Conservation (phyloP, 2,797 vertebrate species). For the Hybognathus amarus region DNA sequence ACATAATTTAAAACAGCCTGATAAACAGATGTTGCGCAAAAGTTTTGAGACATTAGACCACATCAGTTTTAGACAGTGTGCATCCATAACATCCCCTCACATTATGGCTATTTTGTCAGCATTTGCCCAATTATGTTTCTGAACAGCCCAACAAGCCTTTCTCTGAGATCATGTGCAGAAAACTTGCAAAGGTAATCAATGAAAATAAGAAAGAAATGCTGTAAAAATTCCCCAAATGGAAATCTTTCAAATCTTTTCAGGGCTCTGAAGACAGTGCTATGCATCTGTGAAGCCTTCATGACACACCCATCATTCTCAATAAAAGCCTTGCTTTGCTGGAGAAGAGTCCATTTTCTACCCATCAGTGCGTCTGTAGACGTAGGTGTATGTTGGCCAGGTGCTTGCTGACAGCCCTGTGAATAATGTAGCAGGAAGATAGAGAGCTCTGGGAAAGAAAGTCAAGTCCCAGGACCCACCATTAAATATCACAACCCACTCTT, state of each 20-base stretch:
- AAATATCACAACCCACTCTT: conserved; percentile 80
- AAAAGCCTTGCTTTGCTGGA: conserved; percentile 34
- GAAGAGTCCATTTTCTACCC: conserved; percentile 67
- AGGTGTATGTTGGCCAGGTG: conserved; percentile 73
- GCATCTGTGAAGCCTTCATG: conserved; percentile 30
- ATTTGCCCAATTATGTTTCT: conserved; percentile 35
- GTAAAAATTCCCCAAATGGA: neutral
- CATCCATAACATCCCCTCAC: conserved; percentile 8
- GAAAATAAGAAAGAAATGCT: neutral
- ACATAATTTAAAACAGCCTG: conserved; percentile 10
- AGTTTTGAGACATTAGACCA: conserved; percentile 26
- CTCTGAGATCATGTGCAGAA: conserved; percentile 12
- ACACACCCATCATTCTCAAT: conserved; percentile 46
- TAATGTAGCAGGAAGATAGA: conserved; percentile 75
- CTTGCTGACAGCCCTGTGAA: conserved; percentile 77
- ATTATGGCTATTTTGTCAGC: conserved; percentile 28
- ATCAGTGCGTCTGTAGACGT: conserved; percentile 76
- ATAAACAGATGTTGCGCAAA: conserved; percentile 24
- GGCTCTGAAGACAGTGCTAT: conserved; percentile 15
- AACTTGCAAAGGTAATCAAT: neutral
- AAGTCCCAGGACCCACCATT: conserved; percentile 78
- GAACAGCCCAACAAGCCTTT: conserved; percentile 13
- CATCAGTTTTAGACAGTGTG: conserved; percentile 22
- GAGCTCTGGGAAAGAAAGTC: conserved; percentile 76
- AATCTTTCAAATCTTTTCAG: neutral